phyloP scores from a whole-genome alignment of 2,113 vertebrate genomes.

The Salvelinus fontinalis region DNA sequence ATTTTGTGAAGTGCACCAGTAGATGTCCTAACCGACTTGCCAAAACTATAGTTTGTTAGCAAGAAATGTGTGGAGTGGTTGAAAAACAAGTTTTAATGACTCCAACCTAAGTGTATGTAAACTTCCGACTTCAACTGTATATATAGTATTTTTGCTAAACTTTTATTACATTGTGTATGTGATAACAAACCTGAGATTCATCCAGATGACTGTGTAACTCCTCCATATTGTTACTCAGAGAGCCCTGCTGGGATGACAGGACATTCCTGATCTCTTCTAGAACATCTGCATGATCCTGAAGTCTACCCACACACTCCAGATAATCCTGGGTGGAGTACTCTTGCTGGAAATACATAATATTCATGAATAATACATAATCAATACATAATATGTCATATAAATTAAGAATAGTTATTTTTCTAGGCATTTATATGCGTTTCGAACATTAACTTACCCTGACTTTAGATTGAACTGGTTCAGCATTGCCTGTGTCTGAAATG shows the following conservation, averaged over 20 bases:
- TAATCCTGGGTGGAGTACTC: conserved; percentile 75
- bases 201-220: conserved; percentile 79
- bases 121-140: too few species aligned
- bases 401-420: not conserved
- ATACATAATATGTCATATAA: not conserved
- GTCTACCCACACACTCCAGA: conserved; percentile 80
- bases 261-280: conserved; percentile 83
- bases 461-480: conserved; percentile 31
- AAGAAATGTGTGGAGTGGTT: too few species aligned
- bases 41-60: too few species aligned
- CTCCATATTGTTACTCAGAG: conserved; percentile 76
- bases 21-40: too few species aligned
- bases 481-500: conserved; percentile 22
- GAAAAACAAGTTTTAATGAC: too few species aligned
- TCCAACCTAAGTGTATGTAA: too few species aligned
- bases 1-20: too few species aligned
- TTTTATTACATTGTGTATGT: not conserved
- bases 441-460: conserved; percentile 41
- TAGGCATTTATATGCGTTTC: not conserved
- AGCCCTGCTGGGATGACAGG: conserved; percentile 68
- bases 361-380: not conserved
- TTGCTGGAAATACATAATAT: conserved; percentile 25
- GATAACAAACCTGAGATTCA: conserved; percentile 81
- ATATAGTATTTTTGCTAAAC: too few species aligned
- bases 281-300: conserved; percentile 79